Base-by-base conservation (phyloP, 2,888 invertebrate genomes). In the Diplazon laetatorius region DNA sequence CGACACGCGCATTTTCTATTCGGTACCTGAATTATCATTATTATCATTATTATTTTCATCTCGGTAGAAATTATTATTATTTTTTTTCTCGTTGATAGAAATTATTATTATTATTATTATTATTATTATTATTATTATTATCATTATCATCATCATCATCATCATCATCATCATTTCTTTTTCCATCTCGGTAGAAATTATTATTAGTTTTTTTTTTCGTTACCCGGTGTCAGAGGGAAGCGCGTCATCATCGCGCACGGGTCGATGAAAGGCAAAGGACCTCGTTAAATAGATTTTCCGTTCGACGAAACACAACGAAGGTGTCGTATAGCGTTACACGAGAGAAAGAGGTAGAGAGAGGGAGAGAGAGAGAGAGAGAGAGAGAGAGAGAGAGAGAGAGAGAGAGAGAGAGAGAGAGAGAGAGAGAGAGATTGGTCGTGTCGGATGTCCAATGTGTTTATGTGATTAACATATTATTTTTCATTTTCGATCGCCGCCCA, bases 221-320 rank as follows among this genome's bases (percentile, higher is more conserved):
- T n/a, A n/a, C 30, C 30, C 4, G 6, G 30, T 2, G 30, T 6
- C 30, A 55, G 55, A 69, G 60, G 62, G 25, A 18, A 42, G 57
- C 50, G 52, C 25, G 72, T 78, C 80, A 80, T 81, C 75, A 82
- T 80, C 73, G 70, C 39, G 55, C 69, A 69, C 77, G 78, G 82
- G 79, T 82, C 82, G 82, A 82, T 82, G 81, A 79, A 77, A 82
- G 82, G 82, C 81, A 76, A 82, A 82, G 82, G 82, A 82, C 82
- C 82, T 82, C 81, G 77, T 75, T 60, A 66, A 82, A 79, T 82
- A 81, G 73, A 78, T 76, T 80, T 82, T 78, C 78, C 75, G 72
- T 72, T 74, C 70, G 44, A 57, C 55, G 73, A 65, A 48, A 73
- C 48, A 59, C 57, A 18, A 20, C 9, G 18, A 16, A 39, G 14